Base-by-base conservation (phyloP, 1,140 invertebrate genomes). In the Megalopta genalis region DNA sequence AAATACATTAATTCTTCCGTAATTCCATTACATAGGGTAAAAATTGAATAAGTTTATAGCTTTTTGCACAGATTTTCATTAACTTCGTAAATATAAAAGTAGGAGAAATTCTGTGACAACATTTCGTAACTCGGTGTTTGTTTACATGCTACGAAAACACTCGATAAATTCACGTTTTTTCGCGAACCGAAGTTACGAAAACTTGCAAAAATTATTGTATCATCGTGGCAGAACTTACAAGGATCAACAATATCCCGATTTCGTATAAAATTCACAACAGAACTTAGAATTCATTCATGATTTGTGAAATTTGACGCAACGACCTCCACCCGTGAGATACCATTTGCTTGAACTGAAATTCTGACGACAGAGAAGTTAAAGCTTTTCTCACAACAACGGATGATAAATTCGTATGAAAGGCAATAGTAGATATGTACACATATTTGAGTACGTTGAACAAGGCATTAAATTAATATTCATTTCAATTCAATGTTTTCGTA, bases 271-370 rank as follows among this genome's bases (percentile, higher is more conserved):
- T 88, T 84, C 88, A 89, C 87, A 25, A 87, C 84, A 69, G 83
- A 87, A 90, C 72, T 86, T 86, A 89, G 74, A 88, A 90, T 93
- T 93, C 92, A 93, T 90, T 93, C 92, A 93, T 93, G 84, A 93
- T 91, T 92, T 92, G 81, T 86, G 82, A 85, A 90, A 91, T 87
- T 90, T 90, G 89, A 90, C 88, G 90, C 90, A 90, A 92, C 90
- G 89, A 91, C 90, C 90, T 93, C 91, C 90, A 92, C 89, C 91
- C 88, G 88, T 88, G 80, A 87, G 91, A 93, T 92, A 91, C 92
- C 92, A 93, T 93, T 93, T 93, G 89, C 91, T 93, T 89, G 82
- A 88, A 90, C 85, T 87, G 82, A 76, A 77, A 46, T 71, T 60
- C 63, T 64, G 60, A 62, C 65, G 65, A 70, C 62, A 42, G 69